A percentile compares a stretch with the other conserved stretches of the same genome.
Evolutionary conservation across 2,888 invertebrate species (phyloP).

Genomic region (Cheiracanthium punctorium): DNA sequence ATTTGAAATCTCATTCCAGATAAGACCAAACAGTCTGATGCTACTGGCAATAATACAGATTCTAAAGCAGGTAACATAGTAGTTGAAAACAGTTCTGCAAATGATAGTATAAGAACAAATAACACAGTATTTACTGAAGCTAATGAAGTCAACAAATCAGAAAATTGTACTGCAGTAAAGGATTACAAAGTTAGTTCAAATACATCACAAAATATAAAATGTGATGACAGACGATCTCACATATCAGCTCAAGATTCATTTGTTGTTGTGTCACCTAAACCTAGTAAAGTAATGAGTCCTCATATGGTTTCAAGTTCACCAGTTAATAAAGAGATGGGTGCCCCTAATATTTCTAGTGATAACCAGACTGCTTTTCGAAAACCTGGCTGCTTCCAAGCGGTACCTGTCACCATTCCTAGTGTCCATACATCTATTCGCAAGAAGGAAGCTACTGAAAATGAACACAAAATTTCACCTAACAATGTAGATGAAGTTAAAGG

Average conservation of each 20-base stretch:
- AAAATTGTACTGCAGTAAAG: background rate
- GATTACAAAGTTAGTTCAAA: background rate
- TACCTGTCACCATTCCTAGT: conserved; percentile 52
- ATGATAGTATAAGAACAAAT: background rate
- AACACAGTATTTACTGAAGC: background rate
- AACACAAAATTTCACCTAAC: background rate
- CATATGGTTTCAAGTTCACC: background rate
- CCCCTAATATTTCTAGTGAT: background rate
- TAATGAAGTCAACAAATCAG: background rate
- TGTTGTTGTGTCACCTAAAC: conserved; percentile 50
- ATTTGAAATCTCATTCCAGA: background rate
- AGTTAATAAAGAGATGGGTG: conserved; percentile 32
- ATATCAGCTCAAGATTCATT: conserved; percentile 28
- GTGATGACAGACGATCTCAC: background rate
- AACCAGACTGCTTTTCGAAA: conserved; percentile 34
- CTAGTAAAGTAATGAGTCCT: conserved; percentile 44
- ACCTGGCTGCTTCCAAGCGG: conserved; percentile 61
- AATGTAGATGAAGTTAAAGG: background rate
- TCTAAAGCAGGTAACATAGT: background rate
- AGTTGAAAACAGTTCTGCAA: background rate
- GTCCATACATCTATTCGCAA: conserved; percentile 41
- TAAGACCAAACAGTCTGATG: background rate
- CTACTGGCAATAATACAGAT: background rate
- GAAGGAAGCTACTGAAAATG: conserved; percentile 21
- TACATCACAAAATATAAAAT: background rate